Percentiles rank a stretch among this genome's conserved stretches.
phyloP scores from a whole-genome alignment of 2,888 invertebrate genomes.

The Stomorhina lunata region DNA sequence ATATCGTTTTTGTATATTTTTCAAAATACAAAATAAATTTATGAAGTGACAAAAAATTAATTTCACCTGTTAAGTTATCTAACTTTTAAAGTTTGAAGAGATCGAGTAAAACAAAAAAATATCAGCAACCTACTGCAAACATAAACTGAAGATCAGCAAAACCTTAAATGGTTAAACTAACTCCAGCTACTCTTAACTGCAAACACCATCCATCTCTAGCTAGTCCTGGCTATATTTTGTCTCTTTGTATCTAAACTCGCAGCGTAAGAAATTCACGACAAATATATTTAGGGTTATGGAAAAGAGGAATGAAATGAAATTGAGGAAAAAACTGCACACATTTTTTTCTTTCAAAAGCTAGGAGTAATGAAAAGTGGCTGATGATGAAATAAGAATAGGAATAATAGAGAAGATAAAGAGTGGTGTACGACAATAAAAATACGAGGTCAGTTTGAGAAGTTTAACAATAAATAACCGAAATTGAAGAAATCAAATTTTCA shows the following conservation, averaged over 20 bases:
- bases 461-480: no score
- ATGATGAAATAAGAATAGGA: neutral
- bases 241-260: neutral
- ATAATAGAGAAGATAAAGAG: neutral
- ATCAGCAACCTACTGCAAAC: neutral
- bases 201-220: constrained; percentile 1
- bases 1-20: neutral
- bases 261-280: constrained; percentile 35
- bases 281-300: constrained; percentile 42
- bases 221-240: no score
- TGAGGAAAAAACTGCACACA: neutral
- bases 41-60: constrained; percentile 79
- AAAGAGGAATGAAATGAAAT: constrained; percentile 41
- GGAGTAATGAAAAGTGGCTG: constrained; percentile 35
- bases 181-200: constrained; percentile 38
- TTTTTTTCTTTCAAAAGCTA: neutral
- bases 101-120: constrained; percentile 35
- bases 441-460: neutral
- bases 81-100: constrained; percentile 52
- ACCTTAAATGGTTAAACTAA: constrained; percentile 63
- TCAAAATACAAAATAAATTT: constrained; percentile 69
- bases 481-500: no score
- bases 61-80: constrained; percentile 77
- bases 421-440: neutral
- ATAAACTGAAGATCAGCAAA: constrained; percentile 5